Base-by-base conservation (phyloP, 2,797 vertebrate genomes). In the Sciurus vulgaris region DNA sequence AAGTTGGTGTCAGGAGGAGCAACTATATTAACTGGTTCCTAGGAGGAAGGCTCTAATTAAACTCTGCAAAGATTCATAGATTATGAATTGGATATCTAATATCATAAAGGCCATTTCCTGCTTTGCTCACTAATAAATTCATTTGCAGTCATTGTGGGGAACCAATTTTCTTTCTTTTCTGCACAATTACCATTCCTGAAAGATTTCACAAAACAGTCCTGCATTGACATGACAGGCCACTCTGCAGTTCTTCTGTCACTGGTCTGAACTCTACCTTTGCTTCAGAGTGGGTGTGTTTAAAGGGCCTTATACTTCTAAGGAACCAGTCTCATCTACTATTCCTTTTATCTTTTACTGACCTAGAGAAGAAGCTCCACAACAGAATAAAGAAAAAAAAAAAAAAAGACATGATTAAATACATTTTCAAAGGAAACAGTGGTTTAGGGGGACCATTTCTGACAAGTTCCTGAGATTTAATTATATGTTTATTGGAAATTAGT, bases 391-490 rank as follows among this genome's bases (percentile, higher is more conserved):
- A 54, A 74, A 72, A 74, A 8, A 54, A 74, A 72, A 74, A n/a
- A 56, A 8, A 51, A 76, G 47, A n/a, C 35, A 13, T 78, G 61
- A 82, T 83, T 91, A 56, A 85, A 41, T 35, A 81, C 41, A 56
- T 86, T 87, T 17, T 72, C n/a, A 28, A 14, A 2, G 67, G 22
- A 49, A 93, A 4, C 1, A 49, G 85, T 76, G 89, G 79, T 20
- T 41, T 44, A 79, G 93, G 74, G 17, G 20, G 9, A 38, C 9
- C 2, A 44, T 65, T 72, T 15, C 67, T 77, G 18, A 76, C 76
- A 79, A 33, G 18, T 69, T 44, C 6, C 87, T 93, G 79, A 93
- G 65, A 90, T 94, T 77, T 94, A 83, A 83, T 28, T 92, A 10
- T 63, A 74, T 61, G 30, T 59, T 49, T 85, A 47, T 90, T 90